These are phyloP conservation scores for Eurytoma californica DNA, from an alignment of 2,888 invertebrate genomes.

Conservation along the genomic window DNA sequence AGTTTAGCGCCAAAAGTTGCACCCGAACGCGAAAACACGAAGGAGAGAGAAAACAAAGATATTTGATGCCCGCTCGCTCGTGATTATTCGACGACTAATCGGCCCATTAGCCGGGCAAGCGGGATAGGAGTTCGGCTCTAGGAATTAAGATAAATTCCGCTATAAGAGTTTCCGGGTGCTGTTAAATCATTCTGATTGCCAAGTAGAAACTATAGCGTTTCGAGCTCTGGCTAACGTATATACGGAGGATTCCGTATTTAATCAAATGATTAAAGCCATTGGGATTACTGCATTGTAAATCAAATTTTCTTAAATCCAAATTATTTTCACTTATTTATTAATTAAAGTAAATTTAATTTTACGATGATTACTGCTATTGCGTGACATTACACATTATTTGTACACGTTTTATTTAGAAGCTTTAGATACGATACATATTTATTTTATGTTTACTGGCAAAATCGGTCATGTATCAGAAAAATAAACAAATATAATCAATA, in stretches of 20 bases:
- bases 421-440: too few relatives aligned
- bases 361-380: too few relatives aligned
- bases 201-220: neutral
- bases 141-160: slow-evolving; percentile 52
- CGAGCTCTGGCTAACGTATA: neutral
- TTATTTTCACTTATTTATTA: too few relatives aligned
- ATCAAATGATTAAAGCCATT: neutral
- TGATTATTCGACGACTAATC: slow-evolving; percentile 38
- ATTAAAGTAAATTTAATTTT: too few relatives aligned
- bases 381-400: too few relatives aligned
- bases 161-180: slow-evolving; percentile 24
- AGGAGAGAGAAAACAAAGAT: neutral
- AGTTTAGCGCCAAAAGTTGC: neutral
- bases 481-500: too few relatives aligned
- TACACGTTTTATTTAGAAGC: too few relatives aligned
- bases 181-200: slow-evolving; percentile 24
- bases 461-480: too few relatives aligned
- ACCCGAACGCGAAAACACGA: slow-evolving; percentile 18
- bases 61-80: neutral
- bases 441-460: too few relatives aligned
- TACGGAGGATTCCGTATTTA: neutral
- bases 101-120: slow-evolving; percentile 28
- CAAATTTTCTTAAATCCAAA: too few relatives aligned
- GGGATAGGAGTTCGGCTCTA: neutral
- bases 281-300: too few relatives aligned